phyloP scores from a whole-genome alignment of 1,140 invertebrate genomes.

The Cepaea nemoralis region DNA sequence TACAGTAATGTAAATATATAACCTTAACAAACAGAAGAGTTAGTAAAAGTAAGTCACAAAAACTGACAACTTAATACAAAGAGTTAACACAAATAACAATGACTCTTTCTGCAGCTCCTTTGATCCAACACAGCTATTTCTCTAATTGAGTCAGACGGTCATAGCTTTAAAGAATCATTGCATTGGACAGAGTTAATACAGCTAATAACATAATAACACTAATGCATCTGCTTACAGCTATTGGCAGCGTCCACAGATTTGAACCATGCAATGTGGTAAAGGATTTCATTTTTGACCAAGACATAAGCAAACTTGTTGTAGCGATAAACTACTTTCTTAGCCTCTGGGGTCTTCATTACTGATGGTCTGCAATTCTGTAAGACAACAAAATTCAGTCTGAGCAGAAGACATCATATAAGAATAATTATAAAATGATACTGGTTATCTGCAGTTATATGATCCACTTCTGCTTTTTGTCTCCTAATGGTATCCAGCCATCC shows the following conservation, averaged over 20 bases:
- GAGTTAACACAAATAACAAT: no score
- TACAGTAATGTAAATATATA: no score
- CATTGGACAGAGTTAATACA: neutral
- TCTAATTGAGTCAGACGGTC: neutral
- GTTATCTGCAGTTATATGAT: no score
- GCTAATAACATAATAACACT: no score
- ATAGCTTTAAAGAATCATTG: neutral
- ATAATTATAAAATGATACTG: no score
- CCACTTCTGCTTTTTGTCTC: no score
- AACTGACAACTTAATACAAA: no score
- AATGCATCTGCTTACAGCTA: conserved; percentile 47
- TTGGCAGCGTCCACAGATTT: conserved; percentile 58
- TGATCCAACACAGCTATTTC: neutral
- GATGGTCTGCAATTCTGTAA: conserved; percentile 33
- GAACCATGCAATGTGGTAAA: conserved; percentile 74
- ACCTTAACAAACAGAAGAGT: no score
- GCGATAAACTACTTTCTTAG: conserved; percentile 69
- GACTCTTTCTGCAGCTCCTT: no score
- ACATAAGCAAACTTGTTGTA: conserved; percentile 76
- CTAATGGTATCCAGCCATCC: no score
- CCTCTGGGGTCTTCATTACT: conserved; percentile 46
- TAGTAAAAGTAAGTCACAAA: no score
- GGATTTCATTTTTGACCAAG: conserved; percentile 68
- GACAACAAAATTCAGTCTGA: conserved; percentile 6
- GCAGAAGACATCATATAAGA: neutral